Conservation (phyloP, 2,113 vertebrate genomes). For the Zosterops pallidus region DNA sequence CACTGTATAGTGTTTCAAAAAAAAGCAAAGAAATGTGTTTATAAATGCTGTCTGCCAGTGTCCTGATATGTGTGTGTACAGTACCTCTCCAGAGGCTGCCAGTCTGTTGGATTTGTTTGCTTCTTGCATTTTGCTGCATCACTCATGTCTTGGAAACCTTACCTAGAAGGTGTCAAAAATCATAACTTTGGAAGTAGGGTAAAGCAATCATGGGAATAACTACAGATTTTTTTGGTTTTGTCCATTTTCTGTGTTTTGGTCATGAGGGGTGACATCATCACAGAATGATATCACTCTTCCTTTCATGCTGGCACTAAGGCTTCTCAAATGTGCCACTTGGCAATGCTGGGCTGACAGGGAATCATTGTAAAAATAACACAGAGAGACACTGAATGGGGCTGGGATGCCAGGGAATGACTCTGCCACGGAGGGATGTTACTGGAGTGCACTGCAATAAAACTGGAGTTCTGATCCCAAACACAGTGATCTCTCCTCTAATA, state of each 20-base stretch:
- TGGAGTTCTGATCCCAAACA: neutral
- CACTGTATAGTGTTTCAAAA: neutral
- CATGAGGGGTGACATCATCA: neutral
- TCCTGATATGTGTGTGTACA: neutral
- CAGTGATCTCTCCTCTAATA: neutral
- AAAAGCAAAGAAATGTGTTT: neutral
- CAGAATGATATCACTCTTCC: neutral
- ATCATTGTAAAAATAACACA: neutral
- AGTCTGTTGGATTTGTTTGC: neutral
- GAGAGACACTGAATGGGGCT: neutral
- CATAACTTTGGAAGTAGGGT: neutral
- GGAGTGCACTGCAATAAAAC: neutral
- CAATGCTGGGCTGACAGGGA: neutral
- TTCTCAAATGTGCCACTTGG: neutral
- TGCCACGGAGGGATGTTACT: neutral
- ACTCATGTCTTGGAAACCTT: neutral
- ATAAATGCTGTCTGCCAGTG: neutral
- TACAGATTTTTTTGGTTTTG: accelerated
- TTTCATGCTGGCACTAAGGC: neutral
- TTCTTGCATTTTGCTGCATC: neutral
- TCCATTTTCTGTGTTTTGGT: neutral
- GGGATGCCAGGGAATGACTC: neutral
- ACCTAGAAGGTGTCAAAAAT: neutral
- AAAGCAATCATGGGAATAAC: neutral
- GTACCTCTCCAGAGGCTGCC: neutral